These are phyloP conservation scores for Xiphophorus maculatus DNA, from an alignment of 2,113 vertebrate genomes.

Conservation along the genomic window DNA sequence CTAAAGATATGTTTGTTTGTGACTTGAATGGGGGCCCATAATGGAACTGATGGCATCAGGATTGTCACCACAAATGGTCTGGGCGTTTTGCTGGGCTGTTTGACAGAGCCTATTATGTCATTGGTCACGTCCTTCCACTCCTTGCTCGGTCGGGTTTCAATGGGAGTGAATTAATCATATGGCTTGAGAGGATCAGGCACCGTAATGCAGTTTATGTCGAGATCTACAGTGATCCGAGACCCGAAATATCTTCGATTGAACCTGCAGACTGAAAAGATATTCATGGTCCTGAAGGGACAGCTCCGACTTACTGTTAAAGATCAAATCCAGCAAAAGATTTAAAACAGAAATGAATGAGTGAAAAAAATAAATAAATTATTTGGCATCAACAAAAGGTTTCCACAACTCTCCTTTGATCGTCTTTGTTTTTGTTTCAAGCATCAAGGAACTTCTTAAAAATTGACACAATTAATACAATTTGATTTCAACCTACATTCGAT, in stretches of 20 bases:
- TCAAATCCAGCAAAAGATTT: background rate
- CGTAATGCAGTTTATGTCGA: slow-evolving; percentile 65
- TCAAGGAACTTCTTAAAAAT: no score
- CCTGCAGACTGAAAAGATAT: slow-evolving; percentile 19
- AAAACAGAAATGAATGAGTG: no score
- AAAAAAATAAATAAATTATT: no score
- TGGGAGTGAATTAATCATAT: slow-evolving; percentile 74
- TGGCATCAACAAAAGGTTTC: no score
- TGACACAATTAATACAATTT: no score
- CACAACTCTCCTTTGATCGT: no score
- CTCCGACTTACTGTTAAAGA: background rate
- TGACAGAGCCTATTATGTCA: slow-evolving; percentile 78
- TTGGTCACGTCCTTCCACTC: slow-evolving; percentile 71
- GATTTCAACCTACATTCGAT: no score
- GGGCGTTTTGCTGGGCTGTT: slow-evolving; percentile 76
- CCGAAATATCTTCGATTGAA: slow-evolving; percentile 23
- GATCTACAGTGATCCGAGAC: slow-evolving; percentile 45
- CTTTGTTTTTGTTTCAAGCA: no score
- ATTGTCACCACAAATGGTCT: slow-evolving; percentile 79
- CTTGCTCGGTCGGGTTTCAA: slow-evolving; percentile 58
- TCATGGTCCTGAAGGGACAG: slow-evolving; percentile 1
- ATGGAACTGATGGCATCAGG: slow-evolving; percentile 75
- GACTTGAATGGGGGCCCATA: slow-evolving; percentile 62
- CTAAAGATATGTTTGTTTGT: slow-evolving; percentile 72
- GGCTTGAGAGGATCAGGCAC: slow-evolving; percentile 66